Conservation (phyloP, 2,888 invertebrate species). For the Protonemura montana region DNA sequence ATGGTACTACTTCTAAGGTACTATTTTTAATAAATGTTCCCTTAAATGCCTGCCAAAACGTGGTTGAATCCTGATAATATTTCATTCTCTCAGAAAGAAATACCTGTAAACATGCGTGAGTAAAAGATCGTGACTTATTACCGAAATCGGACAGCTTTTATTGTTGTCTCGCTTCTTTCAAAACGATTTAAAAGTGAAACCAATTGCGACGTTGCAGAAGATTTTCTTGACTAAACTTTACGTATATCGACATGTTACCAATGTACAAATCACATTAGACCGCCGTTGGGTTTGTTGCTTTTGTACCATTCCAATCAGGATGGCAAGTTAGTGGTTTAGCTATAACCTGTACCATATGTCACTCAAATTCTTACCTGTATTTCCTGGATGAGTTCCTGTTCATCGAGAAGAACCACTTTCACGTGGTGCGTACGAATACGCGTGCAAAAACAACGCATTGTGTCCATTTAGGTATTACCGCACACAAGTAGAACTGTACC, state of each 20-base stretch:
- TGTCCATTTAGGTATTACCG: slow-evolving; percentile 30
- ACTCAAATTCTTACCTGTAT: slow-evolving; percentile 77
- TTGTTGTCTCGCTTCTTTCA: background rate
- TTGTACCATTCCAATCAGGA: no score
- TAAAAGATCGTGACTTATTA: background rate
- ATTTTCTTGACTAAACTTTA: no score
- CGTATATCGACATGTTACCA: no score
- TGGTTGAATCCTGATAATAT: background rate
- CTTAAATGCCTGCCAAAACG: no score
- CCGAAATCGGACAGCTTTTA: background rate
- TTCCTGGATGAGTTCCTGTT: slow-evolving; percentile 88
- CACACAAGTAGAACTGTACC: background rate
- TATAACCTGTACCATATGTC: no score
- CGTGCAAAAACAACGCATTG: slow-evolving; percentile 59
- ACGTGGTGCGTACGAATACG: slow-evolving; percentile 65
- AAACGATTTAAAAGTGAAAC: background rate
- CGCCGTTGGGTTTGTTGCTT: no score
- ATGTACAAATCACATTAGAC: no score
- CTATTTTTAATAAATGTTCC: no score
- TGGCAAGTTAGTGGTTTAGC: no score
- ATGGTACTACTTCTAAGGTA: no score
- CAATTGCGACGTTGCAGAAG: no score
- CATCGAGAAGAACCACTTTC: slow-evolving; percentile 88
- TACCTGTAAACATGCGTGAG: background rate
- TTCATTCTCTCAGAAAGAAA: background rate